These are phyloP conservation scores for Nyctereutes procyonoides DNA, from an alignment of 2,113 vertebrate genomes.

Conservation along the genomic window DNA sequence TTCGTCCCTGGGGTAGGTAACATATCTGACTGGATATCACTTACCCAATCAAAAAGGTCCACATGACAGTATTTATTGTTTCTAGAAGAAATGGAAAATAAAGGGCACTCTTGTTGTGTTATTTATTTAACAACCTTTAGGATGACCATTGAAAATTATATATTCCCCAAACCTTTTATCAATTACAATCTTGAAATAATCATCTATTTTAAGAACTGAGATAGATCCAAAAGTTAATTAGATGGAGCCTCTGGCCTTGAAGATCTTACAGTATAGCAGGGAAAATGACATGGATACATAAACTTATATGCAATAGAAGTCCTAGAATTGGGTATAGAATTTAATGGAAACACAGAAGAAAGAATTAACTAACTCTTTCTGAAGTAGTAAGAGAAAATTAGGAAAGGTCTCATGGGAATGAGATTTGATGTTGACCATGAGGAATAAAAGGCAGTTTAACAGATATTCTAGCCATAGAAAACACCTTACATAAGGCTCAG, in stretches of 20 bases:
- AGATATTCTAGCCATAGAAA: background rate
- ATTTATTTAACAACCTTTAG: background rate
- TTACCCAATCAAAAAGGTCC: background rate
- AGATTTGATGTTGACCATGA: background rate
- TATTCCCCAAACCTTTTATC: background rate
- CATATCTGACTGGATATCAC: background rate
- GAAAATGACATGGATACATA: background rate
- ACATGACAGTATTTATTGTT: background rate
- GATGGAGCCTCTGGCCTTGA: background rate
- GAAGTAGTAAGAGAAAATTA: background rate
- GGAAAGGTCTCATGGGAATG: background rate
- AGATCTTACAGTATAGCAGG: background rate
- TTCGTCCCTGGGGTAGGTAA: background rate
- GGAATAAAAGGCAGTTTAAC: background rate
- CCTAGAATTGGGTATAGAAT: background rate
- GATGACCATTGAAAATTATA: background rate
- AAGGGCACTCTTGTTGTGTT: background rate
- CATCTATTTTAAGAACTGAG: background rate
- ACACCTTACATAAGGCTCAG: background rate
- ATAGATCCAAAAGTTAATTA: background rate
- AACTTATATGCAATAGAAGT: background rate
- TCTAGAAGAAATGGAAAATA: constrained; percentile 4
- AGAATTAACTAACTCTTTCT: background rate
- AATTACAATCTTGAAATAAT: background rate
- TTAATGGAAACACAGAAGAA: background rate